Conservation (phyloP, 1,140 invertebrate species). For the Drosophila paulistorum region DNA sequence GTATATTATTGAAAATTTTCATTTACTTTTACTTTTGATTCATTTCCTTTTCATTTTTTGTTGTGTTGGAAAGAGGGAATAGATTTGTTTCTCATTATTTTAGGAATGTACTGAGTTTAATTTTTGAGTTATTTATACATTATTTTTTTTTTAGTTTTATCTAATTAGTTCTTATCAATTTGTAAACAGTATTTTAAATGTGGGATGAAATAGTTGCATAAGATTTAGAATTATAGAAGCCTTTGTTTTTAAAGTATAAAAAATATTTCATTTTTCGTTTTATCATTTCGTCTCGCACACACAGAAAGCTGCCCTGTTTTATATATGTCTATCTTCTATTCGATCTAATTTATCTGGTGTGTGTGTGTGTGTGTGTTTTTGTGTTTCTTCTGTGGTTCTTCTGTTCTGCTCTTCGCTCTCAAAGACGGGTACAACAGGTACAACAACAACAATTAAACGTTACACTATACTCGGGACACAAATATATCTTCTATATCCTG, state of each 20-base stretch:
- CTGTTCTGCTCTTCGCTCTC: slow-evolving; percentile 32
- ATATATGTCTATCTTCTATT: slow-evolving; percentile 9
- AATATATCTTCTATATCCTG: slow-evolving; percentile 16
- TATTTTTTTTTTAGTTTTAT: neutral
- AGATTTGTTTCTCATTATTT: slow-evolving; percentile 24
- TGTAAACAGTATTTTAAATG: slow-evolving; percentile 20
- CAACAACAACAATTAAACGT: slow-evolving; percentile 83
- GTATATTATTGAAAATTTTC: slow-evolving; percentile 35
- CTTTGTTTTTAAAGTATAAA: slow-evolving; percentile 69
- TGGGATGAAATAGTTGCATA: neutral
- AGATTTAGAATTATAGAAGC: slow-evolving; percentile 53
- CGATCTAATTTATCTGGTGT: slow-evolving; percentile 23
- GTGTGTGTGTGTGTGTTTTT: slow-evolving; percentile 10
- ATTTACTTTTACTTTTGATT: slow-evolving; percentile 60
- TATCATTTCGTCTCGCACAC: slow-evolving; percentile 25
- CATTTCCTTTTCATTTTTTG: slow-evolving; percentile 43
- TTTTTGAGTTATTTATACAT: slow-evolving; percentile 6
- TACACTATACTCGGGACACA: slow-evolving; percentile 66
- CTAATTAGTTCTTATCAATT: slow-evolving; percentile 18
- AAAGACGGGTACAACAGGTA: slow-evolving; percentile 83
- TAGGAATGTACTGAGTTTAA: slow-evolving; percentile 63
- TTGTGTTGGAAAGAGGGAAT: slow-evolving; percentile 39
- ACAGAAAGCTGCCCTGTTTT: slow-evolving; percentile 41
- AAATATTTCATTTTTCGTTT: slow-evolving; percentile 70
- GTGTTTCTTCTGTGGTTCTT: slow-evolving; percentile 1